Conservation (phyloP, 2,888 invertebrate species). For the Petrolisthes cinctipes region DNA sequence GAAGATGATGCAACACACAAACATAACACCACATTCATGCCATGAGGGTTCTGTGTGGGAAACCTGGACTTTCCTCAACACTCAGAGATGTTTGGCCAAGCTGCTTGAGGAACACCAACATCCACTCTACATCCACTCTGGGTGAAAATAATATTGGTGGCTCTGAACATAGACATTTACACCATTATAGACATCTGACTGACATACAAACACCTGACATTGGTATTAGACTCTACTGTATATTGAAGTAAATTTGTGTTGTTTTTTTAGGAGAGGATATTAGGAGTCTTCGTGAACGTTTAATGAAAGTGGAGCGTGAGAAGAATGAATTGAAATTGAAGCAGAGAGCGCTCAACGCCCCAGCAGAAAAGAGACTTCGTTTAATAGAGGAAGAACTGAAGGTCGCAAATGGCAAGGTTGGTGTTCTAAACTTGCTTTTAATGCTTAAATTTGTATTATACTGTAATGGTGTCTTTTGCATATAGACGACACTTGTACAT, state of each 20-base stretch:
- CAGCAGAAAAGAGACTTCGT: conserved; percentile 35
- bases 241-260: neutral
- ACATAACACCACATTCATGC: too few relatives aligned
- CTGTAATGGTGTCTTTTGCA: neutral
- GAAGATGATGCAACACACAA: too few relatives aligned
- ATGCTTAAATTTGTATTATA: neutral
- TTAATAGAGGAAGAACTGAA: conserved; percentile 30
- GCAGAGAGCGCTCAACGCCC: conserved; percentile 47
- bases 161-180: too few relatives aligned
- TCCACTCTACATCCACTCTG: too few relatives aligned
- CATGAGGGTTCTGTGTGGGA: too few relatives aligned
- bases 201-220: too few relatives aligned
- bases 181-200: too few relatives aligned
- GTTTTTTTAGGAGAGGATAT: neutral
- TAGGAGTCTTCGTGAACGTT: neutral
- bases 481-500: neutral
- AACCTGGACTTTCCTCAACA: too few relatives aligned
- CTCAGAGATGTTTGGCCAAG: too few relatives aligned
- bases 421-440: neutral
- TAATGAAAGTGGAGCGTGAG: conserved; percentile 27
- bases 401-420: conserved; percentile 43
- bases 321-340: conserved; percentile 45
- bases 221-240: neutral
- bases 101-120: too few relatives aligned
- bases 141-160: too few relatives aligned